phyloP scores from a whole-genome alignment of 2,888 invertebrate genomes.

The Harmothoe impar region DNA sequence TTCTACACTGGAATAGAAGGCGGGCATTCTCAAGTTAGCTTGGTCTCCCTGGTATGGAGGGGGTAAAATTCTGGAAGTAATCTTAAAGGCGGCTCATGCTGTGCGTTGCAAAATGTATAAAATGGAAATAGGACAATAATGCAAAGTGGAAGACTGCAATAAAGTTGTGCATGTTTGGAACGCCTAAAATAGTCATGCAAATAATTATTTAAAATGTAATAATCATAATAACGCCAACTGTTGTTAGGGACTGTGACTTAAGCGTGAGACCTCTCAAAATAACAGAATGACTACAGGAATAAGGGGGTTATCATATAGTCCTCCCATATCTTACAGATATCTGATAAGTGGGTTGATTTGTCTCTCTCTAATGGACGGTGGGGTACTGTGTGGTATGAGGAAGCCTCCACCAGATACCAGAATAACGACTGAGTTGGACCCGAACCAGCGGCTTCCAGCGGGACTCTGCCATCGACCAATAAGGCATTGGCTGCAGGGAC shows the following conservation, averaged over 20 bases:
- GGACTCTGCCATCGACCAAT: neutral
- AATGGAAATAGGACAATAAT: slow-evolving; percentile 17
- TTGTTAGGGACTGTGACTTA: neutral
- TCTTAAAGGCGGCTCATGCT: slow-evolving; percentile 42
- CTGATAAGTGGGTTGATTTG: neutral
- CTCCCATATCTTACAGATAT: neutral
- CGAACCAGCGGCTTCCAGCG: slow-evolving; percentile 40
- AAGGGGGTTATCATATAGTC: neutral
- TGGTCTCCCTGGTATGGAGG: neutral
- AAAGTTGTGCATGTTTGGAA: slow-evolving; percentile 19
- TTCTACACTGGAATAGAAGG: neutral
- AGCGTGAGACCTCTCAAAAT: slow-evolving; percentile 27
- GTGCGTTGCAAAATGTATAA: slow-evolving; percentile 17
- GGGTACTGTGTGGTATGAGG: neutral
- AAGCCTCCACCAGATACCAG: neutral
- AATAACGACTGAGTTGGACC: slow-evolving; percentile 1
- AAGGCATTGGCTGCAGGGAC: neutral
- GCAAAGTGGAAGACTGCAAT: neutral
- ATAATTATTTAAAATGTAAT: slow-evolving; percentile 3
- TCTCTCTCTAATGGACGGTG: slow-evolving; percentile 2
- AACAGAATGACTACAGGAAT: neutral
- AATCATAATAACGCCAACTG: neutral
- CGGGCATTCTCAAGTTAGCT: neutral
- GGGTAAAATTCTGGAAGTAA: neutral
- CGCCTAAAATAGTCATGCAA: neutral